Percentiles rank a stretch among this genome's conserved stretches.
Evolutionary conservation across 2,113 vertebrate genomes (phyloP).

Genomic region (Empidonax alnorum): DNA sequence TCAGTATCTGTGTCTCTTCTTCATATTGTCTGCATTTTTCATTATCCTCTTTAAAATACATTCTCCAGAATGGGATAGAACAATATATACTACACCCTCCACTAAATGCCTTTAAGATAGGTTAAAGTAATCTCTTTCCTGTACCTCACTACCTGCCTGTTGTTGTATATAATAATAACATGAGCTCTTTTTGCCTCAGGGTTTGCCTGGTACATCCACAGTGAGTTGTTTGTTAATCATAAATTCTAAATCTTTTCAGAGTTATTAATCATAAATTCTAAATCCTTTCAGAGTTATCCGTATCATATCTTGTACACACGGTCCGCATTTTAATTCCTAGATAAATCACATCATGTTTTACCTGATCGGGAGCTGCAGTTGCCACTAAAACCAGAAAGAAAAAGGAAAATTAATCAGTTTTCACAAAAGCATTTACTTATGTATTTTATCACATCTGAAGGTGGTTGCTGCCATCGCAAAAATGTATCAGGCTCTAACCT

Average conservation of each 20-base stretch:
- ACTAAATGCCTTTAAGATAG: neutral
- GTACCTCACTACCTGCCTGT: neutral
- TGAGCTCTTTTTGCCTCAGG: neutral
- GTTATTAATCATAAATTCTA: neutral
- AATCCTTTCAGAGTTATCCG: neutral
- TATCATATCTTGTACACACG: neutral
- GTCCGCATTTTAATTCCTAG: neutral
- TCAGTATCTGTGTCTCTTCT: neutral
- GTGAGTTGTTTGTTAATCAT: neutral
- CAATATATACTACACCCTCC: neutral
- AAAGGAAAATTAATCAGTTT: constrained; percentile 51
- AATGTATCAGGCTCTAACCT: neutral
- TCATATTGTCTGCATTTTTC: neutral
- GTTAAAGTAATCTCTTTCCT: neutral
- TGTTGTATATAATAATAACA: neutral
- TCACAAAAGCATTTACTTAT: neutral
- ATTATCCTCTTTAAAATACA: neutral
- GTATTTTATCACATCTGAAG: neutral
- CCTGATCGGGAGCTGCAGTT: constrained; percentile 86
- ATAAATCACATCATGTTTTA: constrained; percentile 67
- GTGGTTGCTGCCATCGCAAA: neutral
- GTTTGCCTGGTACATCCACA: neutral
- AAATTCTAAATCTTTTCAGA: neutral
- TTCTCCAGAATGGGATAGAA: neutral
- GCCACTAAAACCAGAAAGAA: constrained; percentile 83